Conservation (phyloP, 2,888 invertebrate species). For the Temnothorax rugatulus region DNA sequence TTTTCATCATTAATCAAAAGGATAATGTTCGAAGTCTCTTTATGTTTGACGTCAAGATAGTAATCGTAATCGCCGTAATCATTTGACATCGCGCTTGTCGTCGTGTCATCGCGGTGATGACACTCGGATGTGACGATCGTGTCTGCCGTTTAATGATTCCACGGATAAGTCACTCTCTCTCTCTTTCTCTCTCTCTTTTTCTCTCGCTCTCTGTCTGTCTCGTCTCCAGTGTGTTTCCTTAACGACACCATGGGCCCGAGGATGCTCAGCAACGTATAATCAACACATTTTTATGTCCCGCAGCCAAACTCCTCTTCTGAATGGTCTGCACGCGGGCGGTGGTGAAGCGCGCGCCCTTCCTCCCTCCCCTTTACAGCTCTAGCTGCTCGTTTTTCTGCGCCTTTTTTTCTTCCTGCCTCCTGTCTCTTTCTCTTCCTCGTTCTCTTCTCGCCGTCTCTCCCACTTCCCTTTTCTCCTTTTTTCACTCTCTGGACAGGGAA, state of each 20-base stretch:
- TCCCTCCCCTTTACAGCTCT: conserved; percentile 36
- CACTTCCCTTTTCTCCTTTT: conserved; percentile 52
- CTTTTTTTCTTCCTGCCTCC: conserved; percentile 47
- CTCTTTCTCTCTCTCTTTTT: not conserved
- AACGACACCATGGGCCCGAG: conserved; percentile 81
- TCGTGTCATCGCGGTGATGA: conserved; percentile 65
- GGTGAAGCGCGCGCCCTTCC: conserved; percentile 66
- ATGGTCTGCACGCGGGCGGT: conserved; percentile 77
- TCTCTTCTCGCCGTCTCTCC: conserved; percentile 44
- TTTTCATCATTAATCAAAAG: conserved; percentile 21
- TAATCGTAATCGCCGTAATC: conserved; percentile 52
- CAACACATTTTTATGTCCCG: conserved; percentile 86
- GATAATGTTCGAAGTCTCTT: not conserved
- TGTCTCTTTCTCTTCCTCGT: conserved; percentile 57
- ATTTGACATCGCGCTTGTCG: conserved; percentile 57
- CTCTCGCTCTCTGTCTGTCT: conserved; percentile 24
- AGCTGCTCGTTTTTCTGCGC: conserved; percentile 49
- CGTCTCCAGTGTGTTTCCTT: conserved; percentile 79
- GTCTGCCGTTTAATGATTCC: conserved; percentile 81
- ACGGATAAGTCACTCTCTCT: conserved; percentile 59
- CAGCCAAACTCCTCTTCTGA: conserved; percentile 83
- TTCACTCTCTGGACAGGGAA: conserved; percentile 41
- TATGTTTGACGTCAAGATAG: not conserved
- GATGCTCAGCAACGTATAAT: conserved; percentile 84
- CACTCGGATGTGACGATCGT: conserved; percentile 65